Evolutionary conservation across 2,888 invertebrate genomes (phyloP).

Genomic region (Chaetoderma sp.): DNA sequence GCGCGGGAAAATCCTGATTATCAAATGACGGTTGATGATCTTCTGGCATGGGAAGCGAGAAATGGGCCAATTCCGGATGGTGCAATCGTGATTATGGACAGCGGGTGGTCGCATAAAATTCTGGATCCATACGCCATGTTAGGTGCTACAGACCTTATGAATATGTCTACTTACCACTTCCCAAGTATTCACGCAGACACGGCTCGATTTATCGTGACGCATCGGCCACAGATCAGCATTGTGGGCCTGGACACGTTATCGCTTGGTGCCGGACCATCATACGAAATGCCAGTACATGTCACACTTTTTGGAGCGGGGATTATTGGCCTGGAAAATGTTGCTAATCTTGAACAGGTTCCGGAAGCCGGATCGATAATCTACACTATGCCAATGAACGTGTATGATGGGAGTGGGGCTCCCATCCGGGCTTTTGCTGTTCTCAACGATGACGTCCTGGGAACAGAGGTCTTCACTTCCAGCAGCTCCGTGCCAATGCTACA

Average conservation of each 20-base stretch:
- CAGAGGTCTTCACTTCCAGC: too few species aligned
- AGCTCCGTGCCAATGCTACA: too few species aligned
- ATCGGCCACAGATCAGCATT: conserved; percentile 72
- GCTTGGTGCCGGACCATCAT: conserved; percentile 74
- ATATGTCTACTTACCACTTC: conserved; percentile 48
- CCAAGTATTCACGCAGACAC: conserved; percentile 74
- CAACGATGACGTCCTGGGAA: too few species aligned
- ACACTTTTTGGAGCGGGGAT: conserved; percentile 71
- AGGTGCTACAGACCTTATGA: conserved; percentile 32
- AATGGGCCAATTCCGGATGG: conserved; percentile 68
- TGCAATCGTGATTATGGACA: conserved; percentile 70
- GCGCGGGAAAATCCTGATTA: conserved; percentile 43
- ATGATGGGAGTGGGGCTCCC: conserved; percentile 76
- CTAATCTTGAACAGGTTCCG: conserved; percentile 64
- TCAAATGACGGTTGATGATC: conserved; percentile 59
- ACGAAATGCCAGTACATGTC: conserved; percentile 72
- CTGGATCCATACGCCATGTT: conserved; percentile 49
- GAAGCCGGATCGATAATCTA: conserved; percentile 49
- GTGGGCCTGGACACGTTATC: conserved; percentile 79
- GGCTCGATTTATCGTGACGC: conserved; percentile 75
- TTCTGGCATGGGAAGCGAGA: conserved; percentile 68
- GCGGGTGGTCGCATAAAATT: conserved; percentile 67
- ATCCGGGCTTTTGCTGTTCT: conserved; percentile 72
- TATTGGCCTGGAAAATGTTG: conserved; percentile 76
- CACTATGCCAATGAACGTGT: conserved; percentile 76